Percentiles rank a stretch among this genome's conserved stretches.
Evolutionary conservation across 2,797 vertebrate genomes (phyloP).

Genomic region (Gambusia yucatana): DNA sequence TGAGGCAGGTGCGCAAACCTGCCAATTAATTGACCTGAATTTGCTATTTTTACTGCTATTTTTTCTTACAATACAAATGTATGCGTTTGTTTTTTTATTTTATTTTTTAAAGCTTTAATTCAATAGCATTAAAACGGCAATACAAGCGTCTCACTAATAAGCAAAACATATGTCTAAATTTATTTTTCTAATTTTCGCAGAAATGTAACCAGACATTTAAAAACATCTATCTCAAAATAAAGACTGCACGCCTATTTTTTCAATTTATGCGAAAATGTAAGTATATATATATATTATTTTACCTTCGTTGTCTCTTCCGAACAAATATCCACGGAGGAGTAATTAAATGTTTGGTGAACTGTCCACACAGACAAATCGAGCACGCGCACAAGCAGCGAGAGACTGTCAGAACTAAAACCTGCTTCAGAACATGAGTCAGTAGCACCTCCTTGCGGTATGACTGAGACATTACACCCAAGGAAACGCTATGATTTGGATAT

Average conservation of each 20-base stretch:
- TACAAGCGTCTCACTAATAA: neutral
- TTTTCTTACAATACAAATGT: neutral
- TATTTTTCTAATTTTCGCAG: neutral
- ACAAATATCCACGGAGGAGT: slow-evolving; percentile 26
- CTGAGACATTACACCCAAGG: slow-evolving; percentile 3
- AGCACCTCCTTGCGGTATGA: slow-evolving; percentile 53
- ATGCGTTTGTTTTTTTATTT: neutral
- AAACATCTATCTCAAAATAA: neutral
- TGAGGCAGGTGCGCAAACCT: slow-evolving; percentile 30
- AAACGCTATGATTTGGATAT: neutral
- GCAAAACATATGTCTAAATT: neutral
- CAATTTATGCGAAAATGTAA: neutral
- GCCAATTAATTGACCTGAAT: slow-evolving; percentile 9
- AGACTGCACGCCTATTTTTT: neutral
- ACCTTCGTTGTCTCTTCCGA: slow-evolving; percentile 22
- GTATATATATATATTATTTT: neutral
- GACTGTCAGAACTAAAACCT: slow-evolving; percentile 14
- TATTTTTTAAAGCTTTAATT: no score
- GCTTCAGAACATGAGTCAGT: slow-evolving; percentile 9
- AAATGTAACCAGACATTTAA: neutral
- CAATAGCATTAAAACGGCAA: neutral
- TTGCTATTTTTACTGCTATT: neutral
- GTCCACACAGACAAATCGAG: neutral
- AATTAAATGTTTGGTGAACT: slow-evolving; percentile 51
- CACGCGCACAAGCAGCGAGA: slow-evolving; percentile 49